These are phyloP conservation scores for Sus cebifrons DNA, from an alignment of 2,797 vertebrate species.

Conservation along the genomic window DNA sequence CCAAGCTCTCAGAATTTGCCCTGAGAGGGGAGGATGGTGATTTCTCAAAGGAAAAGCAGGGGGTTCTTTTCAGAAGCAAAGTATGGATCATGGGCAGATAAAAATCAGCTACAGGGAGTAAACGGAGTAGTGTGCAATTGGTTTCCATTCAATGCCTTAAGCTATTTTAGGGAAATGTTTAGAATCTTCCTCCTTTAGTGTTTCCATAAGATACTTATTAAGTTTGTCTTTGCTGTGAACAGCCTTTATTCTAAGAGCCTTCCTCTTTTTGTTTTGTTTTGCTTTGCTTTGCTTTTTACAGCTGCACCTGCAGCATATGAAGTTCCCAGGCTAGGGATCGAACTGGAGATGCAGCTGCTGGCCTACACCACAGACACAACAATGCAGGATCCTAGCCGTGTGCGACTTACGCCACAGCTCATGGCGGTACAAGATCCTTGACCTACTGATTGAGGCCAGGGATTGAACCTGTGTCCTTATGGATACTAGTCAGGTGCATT, in stretches of 20 bases:
- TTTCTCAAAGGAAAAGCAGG: constrained; percentile 40
- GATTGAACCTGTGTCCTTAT: no score
- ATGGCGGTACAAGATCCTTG: no score
- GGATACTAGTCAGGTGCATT: no score
- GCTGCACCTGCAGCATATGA: no score
- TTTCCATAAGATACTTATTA: neutral
- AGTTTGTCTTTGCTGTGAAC: neutral
- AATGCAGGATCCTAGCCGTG: no score
- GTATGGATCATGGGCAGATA: neutral
- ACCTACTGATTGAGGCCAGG: no score
- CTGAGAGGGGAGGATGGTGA: neutral
- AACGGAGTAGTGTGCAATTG: neutral
- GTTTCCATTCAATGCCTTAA: neutral
- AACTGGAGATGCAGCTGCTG: no score
- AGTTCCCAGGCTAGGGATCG: no score
- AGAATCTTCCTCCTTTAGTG: neutral
- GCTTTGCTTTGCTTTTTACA: neutral
- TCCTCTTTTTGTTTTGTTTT: neutral
- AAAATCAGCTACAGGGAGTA: neutral
- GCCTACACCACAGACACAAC: no score
- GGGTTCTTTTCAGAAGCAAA: neutral
- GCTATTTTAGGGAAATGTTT: constrained; percentile 14
- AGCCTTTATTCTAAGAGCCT: neutral
- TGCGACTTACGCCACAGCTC: no score
- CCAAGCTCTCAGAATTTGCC: neutral